Conservation (phyloP, 92 coral and sea anemone genomes). For the Nematostella vectensis region DNA sequence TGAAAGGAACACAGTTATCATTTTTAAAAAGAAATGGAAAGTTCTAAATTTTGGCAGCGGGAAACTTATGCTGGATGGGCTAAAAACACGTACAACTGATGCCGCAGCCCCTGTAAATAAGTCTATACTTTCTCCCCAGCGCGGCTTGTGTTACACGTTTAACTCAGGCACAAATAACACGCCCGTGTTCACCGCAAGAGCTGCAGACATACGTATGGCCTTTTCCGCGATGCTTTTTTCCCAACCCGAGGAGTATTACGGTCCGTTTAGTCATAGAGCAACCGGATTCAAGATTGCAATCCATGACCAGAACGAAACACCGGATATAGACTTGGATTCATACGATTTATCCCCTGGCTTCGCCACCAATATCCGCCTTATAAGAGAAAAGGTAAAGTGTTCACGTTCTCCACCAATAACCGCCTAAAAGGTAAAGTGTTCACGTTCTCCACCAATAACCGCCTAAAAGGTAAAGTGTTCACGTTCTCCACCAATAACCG, state of each 20-base stretch:
- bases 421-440: slow-evolving; percentile 49
- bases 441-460: slow-evolving; percentile 32
- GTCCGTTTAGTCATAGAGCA: slow-evolving; percentile 58
- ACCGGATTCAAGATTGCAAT: slow-evolving; percentile 49
- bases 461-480: slow-evolving; percentile 47
- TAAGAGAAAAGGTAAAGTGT: slow-evolving; percentile 37
- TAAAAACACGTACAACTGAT: too few relatives aligned
- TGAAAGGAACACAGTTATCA: too few relatives aligned
- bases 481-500: slow-evolving; percentile 39
- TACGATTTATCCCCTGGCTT: slow-evolving; percentile 55
- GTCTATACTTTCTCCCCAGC: too few relatives aligned
- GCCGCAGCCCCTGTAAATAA: too few relatives aligned
- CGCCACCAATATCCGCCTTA: slow-evolving; percentile 43
- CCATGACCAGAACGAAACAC: slow-evolving; percentile 36
- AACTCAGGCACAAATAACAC: slow-evolving; percentile 34
- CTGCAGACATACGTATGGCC: too few relatives aligned
- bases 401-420: slow-evolving; percentile 33
- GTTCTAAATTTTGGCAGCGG: too few relatives aligned
- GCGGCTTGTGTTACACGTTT: slow-evolving; percentile 62
- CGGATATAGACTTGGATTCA: slow-evolving; percentile 33
- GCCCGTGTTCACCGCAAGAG: too few relatives aligned
- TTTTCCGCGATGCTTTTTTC: too few relatives aligned
- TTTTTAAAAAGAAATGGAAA: too few relatives aligned
- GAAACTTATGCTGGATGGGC: too few relatives aligned
- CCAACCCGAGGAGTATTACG: slow-evolving; percentile 58